A percentile compares a stretch with the other conserved stretches of the same genome.
Conservation (phyloP, 2,113 vertebrate genomes). For the Pachypanchax playfairii region DNA sequence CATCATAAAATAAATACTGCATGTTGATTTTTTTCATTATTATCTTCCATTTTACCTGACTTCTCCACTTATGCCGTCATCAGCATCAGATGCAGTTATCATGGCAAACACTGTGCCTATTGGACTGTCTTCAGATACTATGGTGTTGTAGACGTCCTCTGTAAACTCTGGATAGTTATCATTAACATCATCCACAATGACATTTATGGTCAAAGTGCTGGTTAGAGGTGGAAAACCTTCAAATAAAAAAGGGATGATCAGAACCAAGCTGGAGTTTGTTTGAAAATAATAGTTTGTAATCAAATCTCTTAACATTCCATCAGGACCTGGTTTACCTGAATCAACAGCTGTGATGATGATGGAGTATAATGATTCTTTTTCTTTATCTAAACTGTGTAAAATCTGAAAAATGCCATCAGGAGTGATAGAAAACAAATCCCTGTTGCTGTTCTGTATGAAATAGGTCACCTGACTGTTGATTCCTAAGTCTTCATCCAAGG, state of each 20-base stretch:
- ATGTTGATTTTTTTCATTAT: not conserved
- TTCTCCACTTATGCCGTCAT: conserved; percentile 71
- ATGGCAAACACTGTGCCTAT: conserved; percentile 70
- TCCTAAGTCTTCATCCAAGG: conserved; percentile 66
- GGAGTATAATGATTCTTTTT: conserved; percentile 52
- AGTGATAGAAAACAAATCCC: conserved; percentile 51
- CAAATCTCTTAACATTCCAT: not conserved
- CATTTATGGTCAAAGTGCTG: conserved; percentile 69
- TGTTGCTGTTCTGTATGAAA: conserved; percentile 44
- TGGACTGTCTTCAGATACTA: conserved; percentile 73
- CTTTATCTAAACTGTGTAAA: conserved; percentile 68
- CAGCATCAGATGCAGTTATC: conserved; percentile 71
- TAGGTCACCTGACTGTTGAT: conserved; percentile 63
- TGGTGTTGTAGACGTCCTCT: conserved; percentile 60
- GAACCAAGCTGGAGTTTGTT: conserved; percentile 1
- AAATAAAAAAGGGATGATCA: conserved; percentile 26
- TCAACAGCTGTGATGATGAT: conserved; percentile 73
- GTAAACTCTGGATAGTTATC: conserved; percentile 77
- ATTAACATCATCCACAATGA: conserved; percentile 80
- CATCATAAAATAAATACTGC: too few relatives aligned
- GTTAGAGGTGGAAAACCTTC: conserved; percentile 73
- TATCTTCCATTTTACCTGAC: conserved; percentile 61
- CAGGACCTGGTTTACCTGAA: conserved; percentile 69
- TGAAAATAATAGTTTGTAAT: not conserved
- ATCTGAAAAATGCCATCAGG: conserved; percentile 55